Base-by-base conservation (phyloP, 2,888 invertebrate species). In the Dasysyrphus albostriatus region DNA sequence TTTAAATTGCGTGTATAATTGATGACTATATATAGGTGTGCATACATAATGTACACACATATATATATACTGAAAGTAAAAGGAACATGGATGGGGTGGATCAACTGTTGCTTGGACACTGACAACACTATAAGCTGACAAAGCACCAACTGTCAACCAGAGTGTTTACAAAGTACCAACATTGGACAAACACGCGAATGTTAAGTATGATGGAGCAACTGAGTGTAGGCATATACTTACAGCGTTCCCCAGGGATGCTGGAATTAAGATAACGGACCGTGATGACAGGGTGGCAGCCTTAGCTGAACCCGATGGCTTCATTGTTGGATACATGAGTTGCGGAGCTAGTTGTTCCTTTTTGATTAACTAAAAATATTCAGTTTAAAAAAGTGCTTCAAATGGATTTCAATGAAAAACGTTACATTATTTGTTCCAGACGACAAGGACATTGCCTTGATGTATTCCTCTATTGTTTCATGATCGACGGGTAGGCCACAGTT, bases 381-480 rank as follows among this genome's bases (percentile, higher is more conserved):
- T 19, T n/a, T 39, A 42, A 16, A 29, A 8, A 42, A 19, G 29
- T 42, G 37, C 19, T 19, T 67, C 16, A 32, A n/a, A n/a, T 24
- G 9, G 4, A 37, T 37, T 44, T 74, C 65, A 47, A 24, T 16
- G 16, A 47, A 63, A 49, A 39, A n/a, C 39, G 16, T 77, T 81
- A 92, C 92, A 88, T 91, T 91, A 61, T 91, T 91, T 49, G 87
- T 90, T 76, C 89, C 90, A 10, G 88, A 74, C 44, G 88, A 89
- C 10, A 90, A 63, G 3, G 92, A 91, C 90, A 92, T 91, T 0
- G 91, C 90, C 77, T 92, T 93, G 14, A 92, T 91, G 72, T 92
- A 92, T 75, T 92, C 92, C 44, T 92, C 92, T 19, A 91, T 89
- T 83, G 91, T 92, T 59, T 92, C 91, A 58, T 91, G 91, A 73